A percentile compares a stretch with the other conserved stretches of the same genome.
Conservation (phyloP, 2,797 vertebrate species). For the Dendrocincla fuliginosa region DNA sequence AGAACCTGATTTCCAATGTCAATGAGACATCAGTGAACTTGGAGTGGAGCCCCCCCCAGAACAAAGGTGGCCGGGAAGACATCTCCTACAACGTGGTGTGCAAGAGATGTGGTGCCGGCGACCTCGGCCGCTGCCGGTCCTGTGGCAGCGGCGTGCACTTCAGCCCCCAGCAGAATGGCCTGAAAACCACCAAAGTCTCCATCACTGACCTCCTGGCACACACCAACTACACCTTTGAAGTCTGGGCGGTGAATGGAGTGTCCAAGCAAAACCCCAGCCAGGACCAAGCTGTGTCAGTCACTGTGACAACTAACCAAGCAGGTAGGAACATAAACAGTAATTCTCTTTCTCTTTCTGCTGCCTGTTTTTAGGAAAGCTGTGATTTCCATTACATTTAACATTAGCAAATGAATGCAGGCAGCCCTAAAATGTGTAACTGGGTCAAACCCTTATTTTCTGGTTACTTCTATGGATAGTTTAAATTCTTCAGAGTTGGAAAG, state of each 20-base stretch:
- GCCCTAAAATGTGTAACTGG: not conserved
- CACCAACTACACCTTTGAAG: slow-evolving; percentile 97
- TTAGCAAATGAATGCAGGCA: not conserved
- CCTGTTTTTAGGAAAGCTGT: not conserved
- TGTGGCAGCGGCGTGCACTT: slow-evolving; percentile 93
- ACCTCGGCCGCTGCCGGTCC: slow-evolving; percentile 85
- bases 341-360: not conserved
- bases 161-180: slow-evolving; percentile 89
- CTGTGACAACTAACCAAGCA: slow-evolving; percentile 96
- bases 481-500: not conserved
- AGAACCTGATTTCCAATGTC: slow-evolving; percentile 95
- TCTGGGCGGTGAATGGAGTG: slow-evolving; percentile 96
- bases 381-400: not conserved
- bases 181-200: slow-evolving; percentile 89
- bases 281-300: slow-evolving; percentile 93
- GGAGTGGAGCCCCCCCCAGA: slow-evolving; percentile 92
- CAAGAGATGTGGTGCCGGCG: slow-evolving; percentile 85
- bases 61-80: slow-evolving; percentile 90
- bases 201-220: slow-evolving; percentile 96
- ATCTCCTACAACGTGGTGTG: slow-evolving; percentile 93
- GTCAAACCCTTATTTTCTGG: slow-evolving; percentile 26
- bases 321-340: slow-evolving; percentile 75
- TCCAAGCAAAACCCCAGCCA: slow-evolving; percentile 90
- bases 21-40: slow-evolving; percentile 97
- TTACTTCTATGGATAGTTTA: not conserved